Evolutionary conservation across 37 sponge, comb jelly and placozoan genomes (phyloP), one percentile per base, ranked within the genome.

Genomic region (Chondrilla cf. caribensis): DNA sequence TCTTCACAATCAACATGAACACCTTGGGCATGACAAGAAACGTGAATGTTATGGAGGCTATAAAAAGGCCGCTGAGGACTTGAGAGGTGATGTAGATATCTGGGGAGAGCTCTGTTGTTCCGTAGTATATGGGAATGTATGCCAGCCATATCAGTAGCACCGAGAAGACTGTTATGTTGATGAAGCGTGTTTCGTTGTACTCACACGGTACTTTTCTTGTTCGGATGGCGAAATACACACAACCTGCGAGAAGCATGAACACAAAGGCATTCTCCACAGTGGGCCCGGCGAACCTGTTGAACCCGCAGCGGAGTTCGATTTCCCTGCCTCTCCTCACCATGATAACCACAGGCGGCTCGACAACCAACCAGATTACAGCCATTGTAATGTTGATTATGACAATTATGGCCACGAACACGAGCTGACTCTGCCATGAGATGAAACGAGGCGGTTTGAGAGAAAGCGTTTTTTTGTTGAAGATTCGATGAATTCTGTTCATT

Each of bases 121-220:
- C 18, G 38, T 33, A 81, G 84, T 67, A 60, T 14, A 51, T 28
- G 15, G 85, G 79, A 33, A 84, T 9, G 66, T 82, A 84, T 4
- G 85, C 79, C 6, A 84, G 18, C 79, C 58, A 84, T 32, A 82
- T 58, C 8, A 81, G 19, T 21, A 31, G 26, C 31, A 39, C 59
- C 17, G 60, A 25, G 47, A 72, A 84, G n/a, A 44, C 42, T 28
- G 80, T 33, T 15, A 84, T 71, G 66, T 80, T 42, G 67, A 84
- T 82, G 68, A 81, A 84, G 7, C 41, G 24, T 0, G 85, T 58
- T 25, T 84, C 85, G 35, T 80, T 79, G 66, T 71, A 84, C 26
- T 84, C 70, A 14, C 32, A 57, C 5, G 85, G 85, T 3, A 82
- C 58, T 28, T 84, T 78, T 22, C 79, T 26, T 39, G 79, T 82